Evolutionary conservation across 2,797 vertebrate genomes (phyloP).

Genomic region (Margarornis squamiger): DNA sequence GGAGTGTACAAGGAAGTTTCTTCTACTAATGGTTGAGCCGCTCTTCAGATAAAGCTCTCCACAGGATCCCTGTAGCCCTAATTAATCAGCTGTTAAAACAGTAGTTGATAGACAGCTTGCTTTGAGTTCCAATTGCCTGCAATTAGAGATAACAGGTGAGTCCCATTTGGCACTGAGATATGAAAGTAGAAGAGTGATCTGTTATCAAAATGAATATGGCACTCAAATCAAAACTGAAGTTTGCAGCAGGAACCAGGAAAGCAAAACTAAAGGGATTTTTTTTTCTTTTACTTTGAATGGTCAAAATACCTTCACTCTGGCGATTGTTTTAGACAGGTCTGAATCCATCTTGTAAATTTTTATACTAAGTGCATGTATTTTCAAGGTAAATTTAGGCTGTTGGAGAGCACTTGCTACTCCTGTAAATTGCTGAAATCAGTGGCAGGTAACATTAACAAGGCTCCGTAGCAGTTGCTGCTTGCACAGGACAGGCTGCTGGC

Average conservation of each 20-base stretch:
- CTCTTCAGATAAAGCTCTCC: conserved; percentile 84
- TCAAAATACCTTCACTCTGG: neutral
- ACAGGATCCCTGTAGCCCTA: conserved; percentile 77
- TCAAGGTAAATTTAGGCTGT: neutral
- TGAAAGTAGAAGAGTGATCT: conserved; percentile 66
- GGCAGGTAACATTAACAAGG: neutral
- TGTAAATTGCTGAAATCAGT: neutral
- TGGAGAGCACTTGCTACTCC: neutral
- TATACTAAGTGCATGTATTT: neutral
- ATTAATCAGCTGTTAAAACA: conserved; percentile 88
- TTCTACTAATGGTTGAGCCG: conserved; percentile 80
- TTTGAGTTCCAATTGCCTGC: conserved; percentile 81
- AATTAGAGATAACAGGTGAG: conserved; percentile 81
- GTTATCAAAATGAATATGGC: conserved; percentile 68
- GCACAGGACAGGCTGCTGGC: neutral
- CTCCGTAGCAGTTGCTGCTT: neutral
- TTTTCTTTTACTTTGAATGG: neutral
- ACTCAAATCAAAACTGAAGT: conserved; percentile 62
- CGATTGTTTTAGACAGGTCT: neutral
- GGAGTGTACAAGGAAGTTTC: conserved; percentile 82
- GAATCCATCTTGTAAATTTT: neutral
- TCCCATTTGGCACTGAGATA: conserved; percentile 76
- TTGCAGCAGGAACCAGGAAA: conserved; percentile 29
- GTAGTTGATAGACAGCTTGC: conserved; percentile 82
- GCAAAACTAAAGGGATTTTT: conserved; percentile 4